phyloP scores from a whole-genome alignment of 2,888 invertebrate species.

The Mythimna ferrago region DNA sequence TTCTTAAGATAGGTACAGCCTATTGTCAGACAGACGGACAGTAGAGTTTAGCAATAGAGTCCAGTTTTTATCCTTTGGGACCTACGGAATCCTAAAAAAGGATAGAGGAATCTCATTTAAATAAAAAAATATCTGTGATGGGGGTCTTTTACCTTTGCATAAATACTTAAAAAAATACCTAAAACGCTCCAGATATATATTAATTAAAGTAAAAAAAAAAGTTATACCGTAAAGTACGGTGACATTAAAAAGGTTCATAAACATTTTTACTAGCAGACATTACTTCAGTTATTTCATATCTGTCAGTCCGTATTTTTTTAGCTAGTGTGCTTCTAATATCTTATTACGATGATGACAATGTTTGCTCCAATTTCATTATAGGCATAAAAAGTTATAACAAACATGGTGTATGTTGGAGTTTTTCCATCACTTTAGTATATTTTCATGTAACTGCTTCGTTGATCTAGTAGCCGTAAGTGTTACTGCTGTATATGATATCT shows the following conservation, averaged over 20 bases:
- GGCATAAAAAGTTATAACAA: slow-evolving; percentile 26
- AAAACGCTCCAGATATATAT: slow-evolving; percentile 7
- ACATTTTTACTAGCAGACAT: slow-evolving; percentile 54
- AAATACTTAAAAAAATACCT: neutral
- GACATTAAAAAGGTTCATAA: slow-evolving; percentile 42
- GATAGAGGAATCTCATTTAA: neutral
- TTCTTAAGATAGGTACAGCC: too few relatives aligned
- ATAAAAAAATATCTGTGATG: neutral
- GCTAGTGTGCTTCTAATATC: slow-evolving; percentile 30
- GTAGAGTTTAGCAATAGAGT: too few relatives aligned
- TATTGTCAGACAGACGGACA: too few relatives aligned
- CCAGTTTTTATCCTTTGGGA: neutral
- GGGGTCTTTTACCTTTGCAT: neutral
- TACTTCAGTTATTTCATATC: slow-evolving; percentile 47
- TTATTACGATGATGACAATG: slow-evolving; percentile 31
- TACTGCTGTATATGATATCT: neutral
- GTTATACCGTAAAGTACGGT: slow-evolving; percentile 38
- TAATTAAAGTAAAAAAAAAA: slow-evolving; percentile 47
- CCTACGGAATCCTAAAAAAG: neutral
- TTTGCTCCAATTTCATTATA: slow-evolving; percentile 28
- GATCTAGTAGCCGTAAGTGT: too few relatives aligned
- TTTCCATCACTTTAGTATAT: neutral
- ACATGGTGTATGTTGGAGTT: slow-evolving; percentile 1
- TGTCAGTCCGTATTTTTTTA: slow-evolving; percentile 38
- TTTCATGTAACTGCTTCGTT: neutral